These are phyloP conservation scores for Helicoverpa assulta DNA, from an alignment of 2,888 invertebrate genomes.

Conservation along the genomic window DNA sequence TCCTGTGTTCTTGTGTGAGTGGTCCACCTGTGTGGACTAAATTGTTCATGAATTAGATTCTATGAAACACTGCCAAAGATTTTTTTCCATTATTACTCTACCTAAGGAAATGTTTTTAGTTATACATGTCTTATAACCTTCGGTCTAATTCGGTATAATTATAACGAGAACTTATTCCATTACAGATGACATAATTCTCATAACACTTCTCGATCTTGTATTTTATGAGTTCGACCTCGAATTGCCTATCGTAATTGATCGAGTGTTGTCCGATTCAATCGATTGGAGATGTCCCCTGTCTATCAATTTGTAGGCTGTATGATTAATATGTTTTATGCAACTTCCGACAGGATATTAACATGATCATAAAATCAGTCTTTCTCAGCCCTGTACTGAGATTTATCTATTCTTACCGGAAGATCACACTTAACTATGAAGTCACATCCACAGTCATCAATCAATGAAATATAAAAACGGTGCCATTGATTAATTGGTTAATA, in stretches of 20 bases:
- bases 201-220: too few relatives aligned
- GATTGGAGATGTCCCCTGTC: conserved; percentile 24
- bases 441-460: conserved; percentile 34
- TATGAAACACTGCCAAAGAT: too few relatives aligned
- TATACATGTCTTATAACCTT: too few relatives aligned
- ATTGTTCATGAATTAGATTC: too few relatives aligned
- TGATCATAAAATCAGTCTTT: conserved; percentile 21
- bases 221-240: neutral
- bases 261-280: neutral
- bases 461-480: neutral
- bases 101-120: too few relatives aligned
- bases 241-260: neutral
- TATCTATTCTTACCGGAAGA: conserved; percentile 30
- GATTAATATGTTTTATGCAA: conserved; percentile 29
- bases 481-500: conserved; percentile 1
- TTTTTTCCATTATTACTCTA: too few relatives aligned
- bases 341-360: conserved; percentile 23
- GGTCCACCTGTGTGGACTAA: too few relatives aligned
- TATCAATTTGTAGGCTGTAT: conserved; percentile 21
- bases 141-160: too few relatives aligned
- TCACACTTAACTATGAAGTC: conserved; percentile 10
- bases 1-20: conserved; percentile 26
- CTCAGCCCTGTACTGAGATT: conserved; percentile 9
- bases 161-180: too few relatives aligned
- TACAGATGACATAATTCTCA: too few relatives aligned